Conservation (phyloP, 2,888 invertebrate genomes). For the Phania funesta region DNA sequence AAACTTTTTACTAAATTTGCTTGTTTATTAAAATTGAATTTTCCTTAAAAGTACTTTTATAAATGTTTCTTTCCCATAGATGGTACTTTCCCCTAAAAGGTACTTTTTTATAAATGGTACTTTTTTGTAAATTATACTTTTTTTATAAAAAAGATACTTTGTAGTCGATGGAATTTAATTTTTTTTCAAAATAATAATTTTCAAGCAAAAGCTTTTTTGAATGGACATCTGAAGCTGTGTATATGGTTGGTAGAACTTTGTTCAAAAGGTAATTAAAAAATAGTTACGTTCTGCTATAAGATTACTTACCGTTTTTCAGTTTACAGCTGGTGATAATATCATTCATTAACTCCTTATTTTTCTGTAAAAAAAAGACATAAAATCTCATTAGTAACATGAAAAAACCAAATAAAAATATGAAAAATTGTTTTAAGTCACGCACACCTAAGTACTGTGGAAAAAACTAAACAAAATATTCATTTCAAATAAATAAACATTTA, state of each 20-base stretch:
- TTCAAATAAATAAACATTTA: background rate
- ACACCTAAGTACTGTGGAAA: background rate
- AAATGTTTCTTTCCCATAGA: no score
- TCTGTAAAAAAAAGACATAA: conserved; percentile 82
- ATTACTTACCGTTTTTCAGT: conserved; percentile 84
- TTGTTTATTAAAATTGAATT: background rate
- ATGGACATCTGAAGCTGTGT: no score
- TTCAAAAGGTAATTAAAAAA: background rate
- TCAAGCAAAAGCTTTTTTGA: no score
- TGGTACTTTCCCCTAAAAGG: background rate
- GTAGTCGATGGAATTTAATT: no score
- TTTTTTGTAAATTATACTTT: background rate
- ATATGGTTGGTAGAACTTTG: background rate
- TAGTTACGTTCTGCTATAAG: background rate
- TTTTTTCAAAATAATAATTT: background rate
- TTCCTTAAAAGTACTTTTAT: background rate
- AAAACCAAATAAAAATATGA: background rate
- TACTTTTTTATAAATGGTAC: background rate
- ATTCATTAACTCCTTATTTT: conserved; percentile 89
- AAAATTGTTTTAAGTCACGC: conserved; percentile 57
- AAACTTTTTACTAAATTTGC: background rate
- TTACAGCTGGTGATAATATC: conserved; percentile 85
- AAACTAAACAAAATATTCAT: background rate
- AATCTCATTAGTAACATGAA: conserved; percentile 16
- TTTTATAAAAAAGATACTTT: no score